Base-by-base conservation (phyloP, 2,888 invertebrate genomes). In the Athetis lepigone region DNA sequence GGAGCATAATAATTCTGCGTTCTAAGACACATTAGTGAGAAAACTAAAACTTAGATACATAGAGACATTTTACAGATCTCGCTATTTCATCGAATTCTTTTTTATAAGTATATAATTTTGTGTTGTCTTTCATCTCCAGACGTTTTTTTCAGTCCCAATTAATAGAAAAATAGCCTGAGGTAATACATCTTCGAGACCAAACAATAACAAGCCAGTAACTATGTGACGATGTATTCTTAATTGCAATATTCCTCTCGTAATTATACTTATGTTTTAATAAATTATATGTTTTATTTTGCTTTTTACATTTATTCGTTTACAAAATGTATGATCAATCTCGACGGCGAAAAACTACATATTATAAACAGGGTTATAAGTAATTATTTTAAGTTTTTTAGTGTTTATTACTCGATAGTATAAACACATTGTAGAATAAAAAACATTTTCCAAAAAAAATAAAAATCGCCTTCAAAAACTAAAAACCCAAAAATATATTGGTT, bases 121-220 rank as follows among this genome's bases (percentile, higher is more conserved):
- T 16, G 9, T 27, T 13, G 9, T 16, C 21, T 6, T 42, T 42
- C 36, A 21, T 43, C 16, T 50, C n/a, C 2, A 13, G 8, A 6
- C 16, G 8, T 13, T 33, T 62, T 36, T 42, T 13, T 27, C n/a
- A 1, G n/a, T 29, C 11, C 21, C 27, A 36, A 63, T 66, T 29
- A 25, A 45, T 19, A 45, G 8, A 43, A 57, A 19, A 46, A 60
- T 6, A 23, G 18, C 1, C 18, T n/a, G 21, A 45, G 7, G 5
- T 23, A 58, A 42, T 11, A 42, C n/a, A 16, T 59, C 18, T 25
- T 58, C 2, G n/a, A 4, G 25, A 59, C 36, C 45, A 45, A 46
- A 21, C 45, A 60, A 45, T 25, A 45, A 45, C n/a, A 16, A 59
- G 7, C 0, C 4, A 2, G 2, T 16, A 16, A 13, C 13, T 37